Percentiles rank a stretch among this genome's conserved stretches.
Evolutionary conservation across 1,140 invertebrate genomes (phyloP).

Genomic region (Drosophila nannoptera): DNA sequence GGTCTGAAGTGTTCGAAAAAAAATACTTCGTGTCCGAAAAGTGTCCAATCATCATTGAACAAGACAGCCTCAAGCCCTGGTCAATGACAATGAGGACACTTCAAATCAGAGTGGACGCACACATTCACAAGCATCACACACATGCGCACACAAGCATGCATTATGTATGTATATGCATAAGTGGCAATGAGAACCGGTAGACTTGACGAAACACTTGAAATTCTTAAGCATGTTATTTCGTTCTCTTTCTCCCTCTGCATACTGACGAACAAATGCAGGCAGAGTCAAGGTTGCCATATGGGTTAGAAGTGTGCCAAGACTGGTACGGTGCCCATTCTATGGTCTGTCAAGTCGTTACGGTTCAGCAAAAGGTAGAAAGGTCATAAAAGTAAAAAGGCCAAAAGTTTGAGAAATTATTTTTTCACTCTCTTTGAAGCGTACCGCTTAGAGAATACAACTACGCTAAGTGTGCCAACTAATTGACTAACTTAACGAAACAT

Average conservation of each 20-base stretch:
- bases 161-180: background rate
- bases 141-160: background rate
- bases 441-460: too few species aligned
- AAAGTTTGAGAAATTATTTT: too few species aligned
- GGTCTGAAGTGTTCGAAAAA: background rate
- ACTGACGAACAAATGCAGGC: background rate
- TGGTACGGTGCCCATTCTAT: too few species aligned
- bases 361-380: too few species aligned
- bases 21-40: background rate
- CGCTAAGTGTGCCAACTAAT: too few species aligned
- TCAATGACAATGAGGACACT: conserved; percentile 10
- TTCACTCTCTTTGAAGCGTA: too few species aligned
- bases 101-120: conserved; percentile 8
- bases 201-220: conserved; percentile 14
- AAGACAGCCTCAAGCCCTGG: conserved; percentile 7
- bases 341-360: too few species aligned
- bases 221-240: background rate
- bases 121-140: background rate
- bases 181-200: conserved; percentile 9
- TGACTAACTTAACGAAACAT: conserved; percentile 8
- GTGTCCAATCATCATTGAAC: background rate
- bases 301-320: too few species aligned
- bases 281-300: background rate
- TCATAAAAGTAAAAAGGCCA: too few species aligned
- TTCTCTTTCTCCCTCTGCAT: conserved; percentile 2